Conservation (phyloP, 1,140 invertebrate genomes). For the Zaprionus nigranus region DNA sequence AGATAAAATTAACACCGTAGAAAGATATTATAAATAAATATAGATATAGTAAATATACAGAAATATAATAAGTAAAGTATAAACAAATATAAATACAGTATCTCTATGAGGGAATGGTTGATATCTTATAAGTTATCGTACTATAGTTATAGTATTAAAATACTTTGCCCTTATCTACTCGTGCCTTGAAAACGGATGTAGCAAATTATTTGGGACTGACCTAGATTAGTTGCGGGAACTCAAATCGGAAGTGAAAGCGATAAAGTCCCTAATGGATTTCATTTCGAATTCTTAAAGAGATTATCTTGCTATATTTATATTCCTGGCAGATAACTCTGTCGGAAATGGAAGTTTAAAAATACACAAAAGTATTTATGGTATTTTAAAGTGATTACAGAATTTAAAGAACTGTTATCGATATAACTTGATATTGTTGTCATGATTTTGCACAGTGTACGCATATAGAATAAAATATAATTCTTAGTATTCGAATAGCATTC, state of each 20-base stretch:
- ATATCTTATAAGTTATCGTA: neutral
- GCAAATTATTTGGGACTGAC: neutral
- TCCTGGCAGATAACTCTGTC: neutral
- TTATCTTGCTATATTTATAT: neutral
- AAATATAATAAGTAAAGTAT: too few species aligned
- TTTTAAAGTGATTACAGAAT: neutral
- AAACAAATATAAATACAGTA: neutral
- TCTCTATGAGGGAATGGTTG: neutral
- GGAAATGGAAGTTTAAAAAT: constrained; percentile 4
- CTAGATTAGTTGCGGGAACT: neutral
- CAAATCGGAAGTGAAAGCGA: neutral
- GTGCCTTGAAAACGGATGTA: neutral
- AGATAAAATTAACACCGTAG: too few species aligned
- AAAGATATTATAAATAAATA: too few species aligned
- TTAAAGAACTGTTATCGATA: neutral
- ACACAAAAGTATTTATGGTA: neutral
- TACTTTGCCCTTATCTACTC: neutral
- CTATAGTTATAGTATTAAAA: neutral
- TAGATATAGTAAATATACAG: too few species aligned
- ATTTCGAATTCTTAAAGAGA: neutral
- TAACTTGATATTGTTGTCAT: neutral
- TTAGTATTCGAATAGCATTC: too few species aligned
- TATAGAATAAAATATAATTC: too few species aligned
- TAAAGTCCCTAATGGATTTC: neutral
- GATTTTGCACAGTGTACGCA: neutral